Evolutionary conservation across 2,888 invertebrate species (phyloP), one percentile per base, ranked within the genome.

Genomic region (Loripinus fragilis): DNA sequence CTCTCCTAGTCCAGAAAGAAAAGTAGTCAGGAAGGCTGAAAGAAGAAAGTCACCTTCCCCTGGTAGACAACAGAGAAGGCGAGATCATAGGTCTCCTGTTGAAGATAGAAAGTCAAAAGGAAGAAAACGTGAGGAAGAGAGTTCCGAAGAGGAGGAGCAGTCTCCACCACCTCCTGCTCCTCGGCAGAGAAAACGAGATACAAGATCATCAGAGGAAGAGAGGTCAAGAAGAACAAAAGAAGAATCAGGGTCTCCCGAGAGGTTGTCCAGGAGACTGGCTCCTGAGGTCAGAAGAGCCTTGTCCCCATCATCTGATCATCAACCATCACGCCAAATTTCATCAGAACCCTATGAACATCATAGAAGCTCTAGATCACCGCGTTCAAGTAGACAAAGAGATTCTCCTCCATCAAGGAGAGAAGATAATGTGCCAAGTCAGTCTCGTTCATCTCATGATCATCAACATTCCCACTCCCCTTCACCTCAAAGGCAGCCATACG

Each of bases 1-100:
- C 17, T 60, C 60, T 2, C 28, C 8, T 12, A 60, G 60, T 33
- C 60, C 7, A 33, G 60, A 60, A 60, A 30, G 60, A 33, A 60
- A 70, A 67, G 73, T 70, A 52, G 70, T 74, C 72, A 71, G 66
- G 38, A 81, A 85, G 78, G 78, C 73, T 28, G 64, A 80, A 52
- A 78, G 80, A 50, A 15, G 76, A 72, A 45, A 33, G 8, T 78
- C 81, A 8, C 42, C 78, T 20, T 71, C 74, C 33, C 74, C 68
- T n/a, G 48, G 50, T 35, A 55, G 33, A 68, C 30, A 48, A 15
- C 33, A 48, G 35, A 42, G 55, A 33, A 70, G 45, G 55, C 70
- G 66, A 25, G 55, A 76, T 52, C 38, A 42, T 28, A 35, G 65
- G 42, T 50, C 60, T 28, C 55, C 48, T n/a, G 15, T 25, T 52